Conservation (phyloP, 1,140 invertebrate genomes). For the Mylabris phalerata region DNA sequence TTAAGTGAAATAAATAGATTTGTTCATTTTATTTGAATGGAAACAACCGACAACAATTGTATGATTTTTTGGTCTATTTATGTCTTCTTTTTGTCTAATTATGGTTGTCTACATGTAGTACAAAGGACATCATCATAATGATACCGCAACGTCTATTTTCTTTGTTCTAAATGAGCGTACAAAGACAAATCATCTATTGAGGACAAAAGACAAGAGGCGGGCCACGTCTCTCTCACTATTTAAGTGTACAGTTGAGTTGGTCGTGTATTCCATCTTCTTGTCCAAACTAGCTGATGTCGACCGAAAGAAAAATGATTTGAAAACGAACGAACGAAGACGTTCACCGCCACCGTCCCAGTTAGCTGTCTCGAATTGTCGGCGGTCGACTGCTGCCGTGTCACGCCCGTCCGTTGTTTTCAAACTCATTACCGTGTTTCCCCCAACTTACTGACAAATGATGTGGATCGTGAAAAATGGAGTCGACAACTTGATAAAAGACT, state of each 20-base stretch:
- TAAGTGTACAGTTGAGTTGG: constrained; percentile 13
- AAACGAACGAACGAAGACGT: constrained; percentile 12
- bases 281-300: constrained; percentile 19
- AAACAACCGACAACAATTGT: too few species aligned
- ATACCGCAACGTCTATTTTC: too few species aligned
- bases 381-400: constrained; percentile 18
- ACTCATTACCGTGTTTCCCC: constrained; percentile 38
- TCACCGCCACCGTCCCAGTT: constrained; percentile 4
- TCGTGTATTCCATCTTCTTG: constrained; percentile 15
- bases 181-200: constrained; percentile 18
- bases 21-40: too few species aligned
- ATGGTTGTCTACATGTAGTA: too few species aligned
- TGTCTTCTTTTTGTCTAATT: too few species aligned
- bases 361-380: background rate
- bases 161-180: background rate
- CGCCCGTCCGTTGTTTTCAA: constrained; percentile 39
- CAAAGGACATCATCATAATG: too few species aligned
- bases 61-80: too few species aligned
- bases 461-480: constrained; percentile 41
- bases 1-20: too few species aligned
- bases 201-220: constrained; percentile 9
- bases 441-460: constrained; percentile 41
- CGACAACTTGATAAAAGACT: constrained; percentile 40
- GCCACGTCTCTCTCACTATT: background rate
- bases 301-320: constrained; percentile 17